Conservation (phyloP, 2,888 invertebrate genomes). For the Heliconius ethilla region DNA sequence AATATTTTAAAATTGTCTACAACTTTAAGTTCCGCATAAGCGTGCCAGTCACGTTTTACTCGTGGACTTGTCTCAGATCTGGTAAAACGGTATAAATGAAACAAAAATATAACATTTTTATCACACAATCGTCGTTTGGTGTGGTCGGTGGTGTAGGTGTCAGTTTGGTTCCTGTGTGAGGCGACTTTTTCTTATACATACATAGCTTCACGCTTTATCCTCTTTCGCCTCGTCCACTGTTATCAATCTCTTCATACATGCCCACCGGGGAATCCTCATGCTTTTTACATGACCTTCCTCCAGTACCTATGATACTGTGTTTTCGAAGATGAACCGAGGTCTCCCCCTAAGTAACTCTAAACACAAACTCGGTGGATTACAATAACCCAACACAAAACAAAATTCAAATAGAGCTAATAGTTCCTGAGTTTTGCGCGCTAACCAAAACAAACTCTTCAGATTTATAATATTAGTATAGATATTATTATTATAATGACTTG, state of each 20-base stretch:
- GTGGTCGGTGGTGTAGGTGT: neutral
- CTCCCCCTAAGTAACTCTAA: too few species aligned
- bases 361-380: too few species aligned
- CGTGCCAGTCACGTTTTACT: constrained; percentile 24
- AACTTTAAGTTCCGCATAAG: constrained; percentile 12
- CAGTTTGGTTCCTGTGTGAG: neutral
- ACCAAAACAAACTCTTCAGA: neutral
- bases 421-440: neutral
- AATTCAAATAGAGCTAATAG: too few species aligned
- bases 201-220: too few species aligned
- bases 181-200: too few species aligned
- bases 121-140: neutral
- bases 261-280: too few species aligned
- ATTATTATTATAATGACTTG: neutral
- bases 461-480: neutral
- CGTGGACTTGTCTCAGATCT: constrained; percentile 23
- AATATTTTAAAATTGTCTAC: constrained; percentile 21
- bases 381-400: too few species aligned
- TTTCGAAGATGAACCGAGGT: too few species aligned
- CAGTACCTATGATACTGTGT: too few species aligned
- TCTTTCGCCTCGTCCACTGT: too few species aligned
- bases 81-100: constrained; percentile 23
- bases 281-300: too few species aligned
- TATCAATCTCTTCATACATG: too few species aligned
- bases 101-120: constrained; percentile 18